Base-by-base conservation (phyloP, 2,113 vertebrate species). In the Clarias magur region DNA sequence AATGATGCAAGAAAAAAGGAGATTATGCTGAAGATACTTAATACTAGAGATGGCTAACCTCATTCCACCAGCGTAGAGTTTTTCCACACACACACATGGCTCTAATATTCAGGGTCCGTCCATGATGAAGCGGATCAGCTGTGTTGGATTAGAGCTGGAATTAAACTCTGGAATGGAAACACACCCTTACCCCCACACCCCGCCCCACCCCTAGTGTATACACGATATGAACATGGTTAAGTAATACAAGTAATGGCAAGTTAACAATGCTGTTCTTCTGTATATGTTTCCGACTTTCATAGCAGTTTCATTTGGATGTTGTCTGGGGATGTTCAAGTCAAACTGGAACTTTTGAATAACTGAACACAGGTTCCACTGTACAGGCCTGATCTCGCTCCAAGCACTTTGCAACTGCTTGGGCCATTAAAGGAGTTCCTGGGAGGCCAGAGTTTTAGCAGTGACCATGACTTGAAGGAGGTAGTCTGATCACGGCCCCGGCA, bases 111-210 rank as follows among this genome's bases (percentile, higher is more conserved):
- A 5, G 3, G 21, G 48, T 83, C 34, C 5, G 34, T 25, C 19
- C 42, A 83, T 83, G 82, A 83, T 83, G 57, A 68, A 56, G 48
- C 48, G 11, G 65, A 70, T 70, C 82, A 70, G 82, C 25, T 83
- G 65, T 54, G 65, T 53, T 54, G 65, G 63, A 68, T 83, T 83
- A 83, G 42, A 70, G 48, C 82, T 68, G 82, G 65, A 57, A 57
- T 70, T 83, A 83, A 83, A 70, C n/a, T 57, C 82, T 57, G 82
- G 82, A 83, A 72, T 83, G 63, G 27, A 82, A 38, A 60, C 21
- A 73, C 62, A 48, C 21, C 56, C 48, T 13, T 30, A 48, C 60
- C 4, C 84, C 19, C 30, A 0, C 27, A 13, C 67, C 25, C 53
- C 67, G 19, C 57, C 25, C 6, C 42, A 13, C 30, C 4, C 60